Evolutionary conservation across 2,797 vertebrate genomes (phyloP), one percentile per base, ranked within the genome.

Genomic region (Falco novaeseelandiae): DNA sequence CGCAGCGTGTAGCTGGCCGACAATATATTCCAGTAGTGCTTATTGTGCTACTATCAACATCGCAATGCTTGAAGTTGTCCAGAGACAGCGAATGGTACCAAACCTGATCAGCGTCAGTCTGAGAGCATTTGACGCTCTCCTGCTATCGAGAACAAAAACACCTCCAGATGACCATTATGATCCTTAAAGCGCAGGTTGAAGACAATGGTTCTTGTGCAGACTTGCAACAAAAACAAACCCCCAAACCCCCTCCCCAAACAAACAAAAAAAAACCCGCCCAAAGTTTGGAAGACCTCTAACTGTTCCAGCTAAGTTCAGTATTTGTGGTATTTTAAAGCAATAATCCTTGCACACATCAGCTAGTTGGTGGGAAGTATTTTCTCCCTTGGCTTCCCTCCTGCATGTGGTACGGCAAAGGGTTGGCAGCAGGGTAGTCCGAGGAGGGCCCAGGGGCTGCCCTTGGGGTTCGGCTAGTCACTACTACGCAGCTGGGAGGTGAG

Each of bases 221-320:
- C 29, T 3, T 1, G 38, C 2, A 4, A 23, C 34, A 61, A 42
- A 66, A 0, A 54, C 34, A 61, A 42, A 66, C 0, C 0, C 0
- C 40, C 40, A 16, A 42, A 40, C 11, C 40, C 17, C 42, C 42
- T 4, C 42, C 42, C 42, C 20, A 14, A 10, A 5, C 11, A 32
- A 11, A 16, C 38, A 42, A 42, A 40, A 42, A 42, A 42, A 42
- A 40, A 40, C 38, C 38, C 27, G 10, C 6, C 18, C n/a, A 30
- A 30, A 42, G 38, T 52, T 15, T 78, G 92, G 95, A 80, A 92
- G 90, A 48, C 77, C 74, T 94, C 21, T 6, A 73, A 36, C 57
- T 40, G 52, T 46, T 22, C 59, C 77, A 51, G 88, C 67, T 30
- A 12, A 38, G 77, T 52, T 52, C 77, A 57, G 78, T n/a, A 7